Percentiles rank a stretch among this genome's conserved stretches.
These are phyloP conservation scores for Ormyrus labotus DNA, from an alignment of 2,888 invertebrate species.

Conservation along the genomic window DNA sequence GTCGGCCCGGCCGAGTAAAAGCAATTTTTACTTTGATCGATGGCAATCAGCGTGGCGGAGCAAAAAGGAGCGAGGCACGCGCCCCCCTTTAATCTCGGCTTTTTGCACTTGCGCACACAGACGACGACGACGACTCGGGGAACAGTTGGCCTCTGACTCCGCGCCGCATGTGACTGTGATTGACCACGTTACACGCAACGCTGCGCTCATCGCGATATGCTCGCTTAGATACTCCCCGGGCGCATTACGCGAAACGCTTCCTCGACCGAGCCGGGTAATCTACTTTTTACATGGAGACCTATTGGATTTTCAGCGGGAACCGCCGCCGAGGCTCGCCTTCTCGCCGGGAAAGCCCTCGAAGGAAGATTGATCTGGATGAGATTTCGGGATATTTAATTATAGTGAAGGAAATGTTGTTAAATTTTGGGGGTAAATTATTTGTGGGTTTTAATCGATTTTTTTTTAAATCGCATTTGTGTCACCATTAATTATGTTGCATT, in stretches of 20 bases:
- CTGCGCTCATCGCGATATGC: conserved; percentile 64
- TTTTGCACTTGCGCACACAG: conserved; percentile 30
- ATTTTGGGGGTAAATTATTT: no score
- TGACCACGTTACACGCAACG: conserved; percentile 67
- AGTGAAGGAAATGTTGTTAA: no score
- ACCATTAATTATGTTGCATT: no score
- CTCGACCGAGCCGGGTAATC: conserved; percentile 55
- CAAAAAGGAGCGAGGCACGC: not conserved
- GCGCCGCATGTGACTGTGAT: conserved; percentile 68
- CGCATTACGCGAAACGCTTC: conserved; percentile 61
- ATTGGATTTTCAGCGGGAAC: conserved; percentile 61
- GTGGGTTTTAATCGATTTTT: no score
- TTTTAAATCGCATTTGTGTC: no score
- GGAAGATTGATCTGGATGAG: no score
- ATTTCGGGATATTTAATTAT: no score
- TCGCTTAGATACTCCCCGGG: conserved; percentile 59
- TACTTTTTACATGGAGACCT: conserved; percentile 36
- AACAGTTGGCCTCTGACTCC: conserved; percentile 68
- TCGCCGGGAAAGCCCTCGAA: no score
- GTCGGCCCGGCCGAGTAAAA: no score
- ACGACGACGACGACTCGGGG: conserved; percentile 26
- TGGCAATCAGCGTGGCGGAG: no score
- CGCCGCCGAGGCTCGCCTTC: not conserved
- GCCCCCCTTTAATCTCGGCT: conserved; percentile 43
- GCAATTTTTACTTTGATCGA: no score